Evolutionary conservation across 1,140 invertebrate species (phyloP).

Genomic region (Rhizoglyphus robini): DNA sequence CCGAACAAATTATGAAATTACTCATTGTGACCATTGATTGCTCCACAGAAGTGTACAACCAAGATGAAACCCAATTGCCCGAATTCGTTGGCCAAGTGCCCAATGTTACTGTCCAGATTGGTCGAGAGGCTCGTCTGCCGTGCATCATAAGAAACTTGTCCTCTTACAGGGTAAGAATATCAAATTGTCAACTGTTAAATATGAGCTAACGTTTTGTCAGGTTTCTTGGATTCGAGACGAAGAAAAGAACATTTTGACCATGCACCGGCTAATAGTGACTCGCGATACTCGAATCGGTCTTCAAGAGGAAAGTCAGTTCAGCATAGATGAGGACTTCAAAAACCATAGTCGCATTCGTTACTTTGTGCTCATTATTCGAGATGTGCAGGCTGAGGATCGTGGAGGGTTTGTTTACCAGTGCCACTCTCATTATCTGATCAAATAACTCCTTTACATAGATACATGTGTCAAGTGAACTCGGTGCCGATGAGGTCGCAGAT

Average conservation of each 20-base stretch:
- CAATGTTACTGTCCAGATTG: conserved; percentile 71
- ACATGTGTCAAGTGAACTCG: conserved; percentile 28
- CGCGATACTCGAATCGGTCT: conserved; percentile 76
- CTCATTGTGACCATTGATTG: background rate
- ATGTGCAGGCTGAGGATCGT: conserved; percentile 46
- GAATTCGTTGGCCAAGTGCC: conserved; percentile 69
- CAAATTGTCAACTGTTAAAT: background rate
- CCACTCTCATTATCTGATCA: background rate
- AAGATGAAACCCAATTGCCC: conserved; percentile 35
- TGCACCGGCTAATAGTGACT: conserved; percentile 77
- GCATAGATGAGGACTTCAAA: conserved; percentile 45
- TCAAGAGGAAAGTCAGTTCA: conserved; percentile 49
- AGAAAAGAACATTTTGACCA: conserved; percentile 77
- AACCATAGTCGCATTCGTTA: conserved; percentile 53
- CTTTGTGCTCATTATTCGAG: conserved; percentile 64
- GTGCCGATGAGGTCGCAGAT: conserved; percentile 75
- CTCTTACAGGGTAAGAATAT: conserved; percentile 59
- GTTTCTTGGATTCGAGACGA: conserved; percentile 83
- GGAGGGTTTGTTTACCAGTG: conserved; percentile 1
- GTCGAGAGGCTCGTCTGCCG: conserved; percentile 66
- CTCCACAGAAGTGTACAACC: background rate
- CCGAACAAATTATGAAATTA: background rate
- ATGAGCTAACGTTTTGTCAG: background rate
- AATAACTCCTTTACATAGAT: conserved; percentile 5
- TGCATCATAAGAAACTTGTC: conserved; percentile 76